These are phyloP conservation scores for Leptopterna dolabrata DNA, from an alignment of 2,888 invertebrate species.

Conservation along the genomic window DNA sequence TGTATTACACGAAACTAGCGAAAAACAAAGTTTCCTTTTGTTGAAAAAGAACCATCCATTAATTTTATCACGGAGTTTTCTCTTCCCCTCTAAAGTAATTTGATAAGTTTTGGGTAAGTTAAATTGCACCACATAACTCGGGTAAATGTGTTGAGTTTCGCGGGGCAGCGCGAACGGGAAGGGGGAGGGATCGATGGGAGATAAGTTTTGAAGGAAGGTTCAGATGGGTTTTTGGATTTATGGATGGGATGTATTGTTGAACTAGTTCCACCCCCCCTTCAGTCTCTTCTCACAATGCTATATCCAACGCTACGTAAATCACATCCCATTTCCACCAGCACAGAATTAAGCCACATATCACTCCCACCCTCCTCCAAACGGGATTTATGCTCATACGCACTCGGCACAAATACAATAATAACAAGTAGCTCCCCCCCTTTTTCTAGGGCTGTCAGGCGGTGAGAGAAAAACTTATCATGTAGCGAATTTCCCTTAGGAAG, in stretches of 20 bases:
- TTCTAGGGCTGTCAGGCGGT: not conserved
- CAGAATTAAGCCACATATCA: constrained; percentile 57
- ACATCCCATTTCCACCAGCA: constrained; percentile 45
- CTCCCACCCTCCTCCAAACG: constrained; percentile 40
- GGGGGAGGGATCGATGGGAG: constrained; percentile 48
- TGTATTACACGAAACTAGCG: constrained; percentile 49
- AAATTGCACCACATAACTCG: constrained; percentile 55
- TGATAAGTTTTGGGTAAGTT: constrained; percentile 55
- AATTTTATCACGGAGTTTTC: constrained; percentile 46
- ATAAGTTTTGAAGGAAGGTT: constrained; percentile 54
- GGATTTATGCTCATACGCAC: constrained; percentile 52
- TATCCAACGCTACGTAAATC: constrained; percentile 54
- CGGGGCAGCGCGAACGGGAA: not conserved
- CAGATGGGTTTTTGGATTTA: constrained; percentile 56
- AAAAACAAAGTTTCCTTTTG: constrained; percentile 46
- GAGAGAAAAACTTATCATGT: not conserved
- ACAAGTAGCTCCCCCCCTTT: constrained; percentile 15
- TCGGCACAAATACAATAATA: constrained; percentile 50
- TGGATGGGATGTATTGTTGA: constrained; percentile 56
- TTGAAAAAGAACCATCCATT: constrained; percentile 52
- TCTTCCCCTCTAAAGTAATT: constrained; percentile 48
- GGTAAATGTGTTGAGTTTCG: constrained; percentile 54
- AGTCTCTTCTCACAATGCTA: constrained; percentile 48
- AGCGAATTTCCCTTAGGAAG: not conserved
- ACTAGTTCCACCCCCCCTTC: constrained; percentile 46